These are phyloP conservation scores for Cryptoprocta ferox DNA, from an alignment of 2,797 vertebrate species.

Conservation along the genomic window DNA sequence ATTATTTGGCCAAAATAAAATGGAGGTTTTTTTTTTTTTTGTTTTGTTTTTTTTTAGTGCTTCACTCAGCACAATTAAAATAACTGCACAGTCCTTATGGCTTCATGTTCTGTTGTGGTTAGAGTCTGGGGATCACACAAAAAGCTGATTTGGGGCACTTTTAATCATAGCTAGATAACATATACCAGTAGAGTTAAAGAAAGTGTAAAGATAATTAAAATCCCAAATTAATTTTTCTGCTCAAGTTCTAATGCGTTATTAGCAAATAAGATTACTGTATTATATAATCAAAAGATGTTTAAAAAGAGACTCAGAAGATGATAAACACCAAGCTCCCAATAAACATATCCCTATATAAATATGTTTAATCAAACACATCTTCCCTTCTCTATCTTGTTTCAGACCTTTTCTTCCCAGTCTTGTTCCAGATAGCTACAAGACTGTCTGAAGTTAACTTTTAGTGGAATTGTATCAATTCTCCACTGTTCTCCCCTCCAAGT, in stretches of 20 bases:
- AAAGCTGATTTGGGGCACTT: background rate
- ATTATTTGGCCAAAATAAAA: background rate
- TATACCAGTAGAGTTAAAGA: background rate
- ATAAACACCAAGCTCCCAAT: background rate
- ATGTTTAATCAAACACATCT: background rate
- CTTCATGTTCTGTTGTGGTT: background rate
- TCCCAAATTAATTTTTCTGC: background rate
- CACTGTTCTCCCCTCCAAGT: background rate
- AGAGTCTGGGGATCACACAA: background rate
- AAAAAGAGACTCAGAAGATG: background rate
- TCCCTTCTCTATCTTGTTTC: background rate
- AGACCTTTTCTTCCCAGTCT: background rate
- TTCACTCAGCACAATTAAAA: background rate
- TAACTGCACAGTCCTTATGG: background rate
- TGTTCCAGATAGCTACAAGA: background rate
- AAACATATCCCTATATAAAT: background rate
- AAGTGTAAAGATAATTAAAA: constrained; percentile 13
- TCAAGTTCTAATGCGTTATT: constrained; percentile 19
- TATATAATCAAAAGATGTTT: background rate
- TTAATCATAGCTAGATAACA: background rate
- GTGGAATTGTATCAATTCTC: background rate
- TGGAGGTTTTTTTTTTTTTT: background rate
- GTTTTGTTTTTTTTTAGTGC: background rate
- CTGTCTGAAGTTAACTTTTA: background rate
- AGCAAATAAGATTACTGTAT: background rate